Evolutionary conservation across 1,140 invertebrate genomes (phyloP).

Genomic region (Lepidotrigona ventralis): DNA sequence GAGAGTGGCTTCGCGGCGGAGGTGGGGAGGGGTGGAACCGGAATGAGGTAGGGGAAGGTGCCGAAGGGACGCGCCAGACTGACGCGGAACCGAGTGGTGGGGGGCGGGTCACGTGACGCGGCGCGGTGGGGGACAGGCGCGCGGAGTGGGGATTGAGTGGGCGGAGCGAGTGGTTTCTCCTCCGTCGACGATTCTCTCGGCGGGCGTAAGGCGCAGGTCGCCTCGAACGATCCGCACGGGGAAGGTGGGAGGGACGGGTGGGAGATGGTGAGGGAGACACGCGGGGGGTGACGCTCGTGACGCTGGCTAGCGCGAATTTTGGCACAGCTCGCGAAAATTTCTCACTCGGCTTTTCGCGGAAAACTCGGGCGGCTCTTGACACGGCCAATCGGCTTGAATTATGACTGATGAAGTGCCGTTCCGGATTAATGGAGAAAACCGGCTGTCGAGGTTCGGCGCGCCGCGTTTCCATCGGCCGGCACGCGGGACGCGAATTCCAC

Average conservation of each 20-base stretch:
- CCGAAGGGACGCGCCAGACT: conserved; percentile 37
- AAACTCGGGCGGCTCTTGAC: conserved; percentile 57
- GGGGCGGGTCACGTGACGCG: neutral
- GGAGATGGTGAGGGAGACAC: neutral
- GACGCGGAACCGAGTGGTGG: conserved; percentile 31
- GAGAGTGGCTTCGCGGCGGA: conserved; percentile 44
- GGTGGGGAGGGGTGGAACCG: conserved; percentile 66
- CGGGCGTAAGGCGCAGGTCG: conserved; percentile 26
- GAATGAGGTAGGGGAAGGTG: conserved; percentile 47
- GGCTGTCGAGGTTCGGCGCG: neutral
- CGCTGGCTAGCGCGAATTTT: conserved; percentile 74
- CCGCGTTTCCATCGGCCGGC: too few species aligned
- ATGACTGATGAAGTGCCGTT: conserved; percentile 55
- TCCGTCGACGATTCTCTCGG: conserved; percentile 42
- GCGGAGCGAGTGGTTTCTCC: conserved; percentile 56
- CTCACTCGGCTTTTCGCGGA: conserved; percentile 65
- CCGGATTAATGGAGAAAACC: conserved; percentile 39
- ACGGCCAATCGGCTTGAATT: conserved; percentile 60
- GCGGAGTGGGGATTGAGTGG: conserved; percentile 37
- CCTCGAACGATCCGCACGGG: too few species aligned
- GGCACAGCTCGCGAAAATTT: conserved; percentile 73
- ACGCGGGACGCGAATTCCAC: neutral
- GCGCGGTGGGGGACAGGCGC: conserved; percentile 5
- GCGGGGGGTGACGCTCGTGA: conserved; percentile 52
- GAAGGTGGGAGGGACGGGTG: neutral